Evolutionary conservation across 2,113 vertebrate species (phyloP), one percentile per base, ranked within the genome.

Genomic region (Xiphophorus maculatus): DNA sequence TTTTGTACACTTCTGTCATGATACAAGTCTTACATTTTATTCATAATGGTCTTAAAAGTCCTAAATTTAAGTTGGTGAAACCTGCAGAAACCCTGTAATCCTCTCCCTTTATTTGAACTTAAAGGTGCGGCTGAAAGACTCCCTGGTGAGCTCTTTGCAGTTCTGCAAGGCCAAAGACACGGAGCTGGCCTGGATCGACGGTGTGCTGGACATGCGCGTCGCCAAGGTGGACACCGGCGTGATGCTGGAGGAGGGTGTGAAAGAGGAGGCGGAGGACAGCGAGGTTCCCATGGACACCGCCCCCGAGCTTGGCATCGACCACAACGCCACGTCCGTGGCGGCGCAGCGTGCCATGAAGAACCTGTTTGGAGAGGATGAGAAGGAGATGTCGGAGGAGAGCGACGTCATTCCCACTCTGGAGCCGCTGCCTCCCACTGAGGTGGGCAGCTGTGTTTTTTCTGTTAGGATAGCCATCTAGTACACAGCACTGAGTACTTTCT

Each of bases 131-230:
- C 93, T 99, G 86, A 99, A 99, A 94, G 98, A 99, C 91, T 99
- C 98, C 1, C 90, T 99, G 66, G 98, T 99, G 83, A 99, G 98
- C 91, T 99, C 98, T 1, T 96, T 99, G 85, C 97, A 98, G 91
- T 98, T 99, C 91, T 99, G 98, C 92, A 98, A 97, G 90, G 98
- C 98, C 66, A 98, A 96, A 85, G 98, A 99, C 90, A 97, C 97
- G 0, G 98, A 99, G 89, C 79, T 99, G 66, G 98, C 98, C 3
- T 99, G 98, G 98, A 97, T 99, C 71, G 97, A 99, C 5, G 98
- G 98, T 1, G 96, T 98, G 83, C 90, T 99, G 88, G 98, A 99
- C 90, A 99, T 99, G 98, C 93, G 98, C 3, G 98, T 99, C 73
- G 96, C 96, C 1, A 98, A 98, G 92, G 98, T 99, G 83, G 98